Evolutionary conservation across 2,888 invertebrate genomes (phyloP).

Genomic region (Orthosia cruda): DNA sequence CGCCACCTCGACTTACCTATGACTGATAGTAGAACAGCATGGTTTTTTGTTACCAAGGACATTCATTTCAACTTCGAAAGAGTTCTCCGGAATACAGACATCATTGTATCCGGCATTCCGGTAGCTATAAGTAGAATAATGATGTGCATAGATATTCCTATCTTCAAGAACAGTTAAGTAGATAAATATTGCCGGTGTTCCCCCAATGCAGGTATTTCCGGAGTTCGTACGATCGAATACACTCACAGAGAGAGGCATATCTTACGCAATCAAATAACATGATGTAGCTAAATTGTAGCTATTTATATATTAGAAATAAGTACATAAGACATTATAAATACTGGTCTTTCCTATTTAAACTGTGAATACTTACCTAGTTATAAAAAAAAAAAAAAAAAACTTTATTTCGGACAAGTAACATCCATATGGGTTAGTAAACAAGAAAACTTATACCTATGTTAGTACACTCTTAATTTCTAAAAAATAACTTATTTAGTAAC

Average conservation of each 20-base stretch:
- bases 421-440: too few species aligned
- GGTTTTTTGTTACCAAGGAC: neutral
- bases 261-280: conserved; percentile 32
- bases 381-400: too few species aligned
- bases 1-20: too few species aligned
- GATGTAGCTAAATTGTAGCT: conserved; percentile 6
- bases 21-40: neutral
- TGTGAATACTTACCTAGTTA: neutral
- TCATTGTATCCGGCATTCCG: conserved; percentile 13
- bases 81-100: neutral
- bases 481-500: too few species aligned
- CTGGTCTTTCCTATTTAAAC: neutral
- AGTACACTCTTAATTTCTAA: too few species aligned
- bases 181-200: conserved; percentile 43
- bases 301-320: conserved; percentile 6
- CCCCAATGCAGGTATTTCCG: conserved; percentile 53
- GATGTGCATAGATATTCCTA: conserved; percentile 25
- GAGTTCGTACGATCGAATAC: conserved; percentile 11
- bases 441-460: too few species aligned
- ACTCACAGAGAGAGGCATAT: conserved; percentile 19
- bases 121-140: conserved; percentile 14
- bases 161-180: conserved; percentile 36
- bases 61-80: neutral
- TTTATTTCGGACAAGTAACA: too few species aligned
- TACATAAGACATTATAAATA: conserved; percentile 1